phyloP scores from a whole-genome alignment of 2,797 vertebrate genomes.

The Molothrus ater region DNA sequence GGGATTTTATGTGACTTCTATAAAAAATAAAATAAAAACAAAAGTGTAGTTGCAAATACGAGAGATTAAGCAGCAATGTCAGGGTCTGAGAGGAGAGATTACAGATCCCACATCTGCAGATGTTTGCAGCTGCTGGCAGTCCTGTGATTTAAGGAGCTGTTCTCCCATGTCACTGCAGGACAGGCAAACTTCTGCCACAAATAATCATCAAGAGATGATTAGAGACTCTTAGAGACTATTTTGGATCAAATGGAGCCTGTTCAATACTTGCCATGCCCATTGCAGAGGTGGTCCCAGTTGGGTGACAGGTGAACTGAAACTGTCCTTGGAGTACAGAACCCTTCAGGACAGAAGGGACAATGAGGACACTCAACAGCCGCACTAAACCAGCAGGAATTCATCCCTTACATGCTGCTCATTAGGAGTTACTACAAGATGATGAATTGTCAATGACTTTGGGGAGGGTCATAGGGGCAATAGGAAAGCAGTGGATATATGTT shows the following conservation, averaged over 20 bases:
- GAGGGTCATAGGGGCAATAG: neutral
- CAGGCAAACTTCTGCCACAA: neutral
- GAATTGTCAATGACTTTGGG: neutral
- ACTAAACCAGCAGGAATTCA: neutral
- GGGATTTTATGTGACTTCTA: neutral
- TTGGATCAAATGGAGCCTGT: neutral
- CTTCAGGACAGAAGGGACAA: neutral
- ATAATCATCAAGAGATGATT: neutral
- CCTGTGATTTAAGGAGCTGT: neutral
- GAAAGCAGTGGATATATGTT: neutral
- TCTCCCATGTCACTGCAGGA: neutral
- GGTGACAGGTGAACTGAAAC: neutral
- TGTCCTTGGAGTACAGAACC: neutral
- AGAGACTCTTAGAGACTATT: neutral
- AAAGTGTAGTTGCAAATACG: neutral
- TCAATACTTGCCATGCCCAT: neutral
- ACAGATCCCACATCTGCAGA: neutral
- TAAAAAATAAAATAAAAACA: neutral
- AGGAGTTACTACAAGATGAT: neutral
- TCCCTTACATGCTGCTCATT: neutral
- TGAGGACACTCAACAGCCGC: neutral
- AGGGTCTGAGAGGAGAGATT: constrained; percentile 21
- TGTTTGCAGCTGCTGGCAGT: neutral
- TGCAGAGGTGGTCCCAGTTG: neutral
- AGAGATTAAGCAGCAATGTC: neutral